Base-by-base conservation (phyloP, 2,113 vertebrate species). In the Strix uralensis region DNA sequence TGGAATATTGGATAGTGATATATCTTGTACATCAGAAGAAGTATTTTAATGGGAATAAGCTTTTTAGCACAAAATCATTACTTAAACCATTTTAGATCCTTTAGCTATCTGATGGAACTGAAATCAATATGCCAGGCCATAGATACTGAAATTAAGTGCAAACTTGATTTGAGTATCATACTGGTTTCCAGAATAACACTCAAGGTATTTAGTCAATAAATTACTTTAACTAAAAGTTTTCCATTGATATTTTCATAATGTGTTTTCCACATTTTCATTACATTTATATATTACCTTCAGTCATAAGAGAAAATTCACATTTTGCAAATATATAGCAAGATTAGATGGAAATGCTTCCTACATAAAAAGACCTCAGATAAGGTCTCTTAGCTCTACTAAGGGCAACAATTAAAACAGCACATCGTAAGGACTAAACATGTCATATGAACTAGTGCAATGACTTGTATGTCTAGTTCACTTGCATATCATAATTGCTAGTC, bases 21-120 rank as follows among this genome's bases (percentile, higher is more conserved):
- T 26, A 71, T 58, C 54, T 83, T 81, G 13, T 57, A 74, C 47
- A 30, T 92, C 69, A 81, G 32, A 90, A 75, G 61, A 36, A 81
- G 9, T 83, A 10, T 75, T 93, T 88, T 86, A 96, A 84, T 84
- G n/a, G 7, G 26, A 91, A 90, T 86, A 81, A 86, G 44, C n/a
- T 86, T 86, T 91, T 86, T 86, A 88, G 55, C 38, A 93, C 75
- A 92, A 94, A 95, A 92, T 94, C 79, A 15, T 95, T 95, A 78
- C 65, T 83, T 62, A 79, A 93, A 86, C 42, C 36, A 52, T 94
- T 93, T 95, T 67, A 83, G 63, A 86, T 78, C 38, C 34, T 93
- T 73, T 78, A 90, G 36, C n/a, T 93, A 1, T 71, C 72, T 86
- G 59, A 70, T 66, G 86, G 63, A 94, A 86, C 54, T 86, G 47